Evolutionary conservation across 2,113 vertebrate species (phyloP), one percentile per base, ranked within the genome.

Genomic region (Colaptes auratus): DNA sequence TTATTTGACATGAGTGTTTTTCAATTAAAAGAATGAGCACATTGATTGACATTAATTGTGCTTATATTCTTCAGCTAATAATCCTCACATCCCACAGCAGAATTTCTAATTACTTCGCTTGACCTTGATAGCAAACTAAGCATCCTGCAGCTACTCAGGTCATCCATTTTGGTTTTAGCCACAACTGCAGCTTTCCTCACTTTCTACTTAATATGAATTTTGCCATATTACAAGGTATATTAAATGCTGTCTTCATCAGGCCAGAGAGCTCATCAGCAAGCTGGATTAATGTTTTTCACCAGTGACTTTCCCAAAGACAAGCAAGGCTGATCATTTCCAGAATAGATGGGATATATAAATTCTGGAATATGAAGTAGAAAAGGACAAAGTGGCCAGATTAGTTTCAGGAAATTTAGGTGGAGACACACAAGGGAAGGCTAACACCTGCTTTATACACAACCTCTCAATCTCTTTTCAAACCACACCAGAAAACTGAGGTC

Each of bases 1-100:
- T 96, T 94, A 94, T 92, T 95, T 73, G 95, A 94, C 88, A 70
- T 27, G 24, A 95, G 88, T 76, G 87, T 42, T 55, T 95, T 92
- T 50, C 82, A 92, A 63, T 95, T 87, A 87, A 82, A 88, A 91
- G 67, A 72, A 85, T 20, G 88, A 89, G 81, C 46, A 70, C 42
- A 46, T 80, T 92, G 82, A 89, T 50, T 91, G 88, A 11, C 82
- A 89, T 92, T 92, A 94, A 91, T 85, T 94, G 78, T 15, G 0
- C 78, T 82, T 82, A 28, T 7, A 2, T 65, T 94, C 87, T 82
- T 76, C 75, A 66, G 63, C 27, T 79, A 79, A 88, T 69, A 91
- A 91, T 61, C 48, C 48, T 75, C 55, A 86, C 25, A 58, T 69
- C 70, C 81, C 55, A 16, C 39, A 72, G 75, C 63, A 76, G 64